Evolutionary conservation across 2,797 vertebrate genomes (phyloP), one percentile per base, ranked within the genome.

Genomic region (Trachurus trachurus): DNA sequence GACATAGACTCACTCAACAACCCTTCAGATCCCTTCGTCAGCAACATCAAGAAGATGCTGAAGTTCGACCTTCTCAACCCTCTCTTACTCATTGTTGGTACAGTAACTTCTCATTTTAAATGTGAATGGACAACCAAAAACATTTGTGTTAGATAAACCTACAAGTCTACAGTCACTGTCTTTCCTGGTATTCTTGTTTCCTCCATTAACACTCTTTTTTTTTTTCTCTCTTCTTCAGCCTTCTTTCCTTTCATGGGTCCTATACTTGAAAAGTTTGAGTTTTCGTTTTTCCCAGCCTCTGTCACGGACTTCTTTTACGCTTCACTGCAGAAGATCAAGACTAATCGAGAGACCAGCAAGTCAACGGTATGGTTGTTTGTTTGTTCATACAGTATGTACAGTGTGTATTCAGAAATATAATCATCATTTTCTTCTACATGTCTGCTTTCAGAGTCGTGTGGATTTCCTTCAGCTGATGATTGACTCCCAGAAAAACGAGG

Each of bases 391-490:
- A 26, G 26, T 26, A 17, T 49, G 22, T 62, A 17, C 59, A 17
- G 26, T 16, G 16, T 56, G 61, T 10, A 26, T 45, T 34, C 22
- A 58, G 1, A 61, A 61, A 54, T 10, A 7, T 26, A 49, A 72
- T 60, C 13, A 53, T 34, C 31, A 10, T 40, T 8, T 50, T 2
- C 16, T 42, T 10, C 3, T 57, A 54, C 9, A 11, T 17, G 17
- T 42, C 2, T 17, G 2, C 53, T 61, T 68, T 45, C 60, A 94
- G 93, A 80, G 67, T 62, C 90, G 93, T 1, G 93, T 96, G 63
- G 97, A 97, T 88, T 97, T 97, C 76, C 90, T 97, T 59, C 95
- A 96, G 59, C 88, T 97, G 65, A 97, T 97, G 96, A 87, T 96
- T 6, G 95, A 96, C 77, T 95, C 95, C 0, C 96, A 96, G 83